phyloP scores from a whole-genome alignment of 2,888 invertebrate species.

The Rhogogaster chlorosoma region DNA sequence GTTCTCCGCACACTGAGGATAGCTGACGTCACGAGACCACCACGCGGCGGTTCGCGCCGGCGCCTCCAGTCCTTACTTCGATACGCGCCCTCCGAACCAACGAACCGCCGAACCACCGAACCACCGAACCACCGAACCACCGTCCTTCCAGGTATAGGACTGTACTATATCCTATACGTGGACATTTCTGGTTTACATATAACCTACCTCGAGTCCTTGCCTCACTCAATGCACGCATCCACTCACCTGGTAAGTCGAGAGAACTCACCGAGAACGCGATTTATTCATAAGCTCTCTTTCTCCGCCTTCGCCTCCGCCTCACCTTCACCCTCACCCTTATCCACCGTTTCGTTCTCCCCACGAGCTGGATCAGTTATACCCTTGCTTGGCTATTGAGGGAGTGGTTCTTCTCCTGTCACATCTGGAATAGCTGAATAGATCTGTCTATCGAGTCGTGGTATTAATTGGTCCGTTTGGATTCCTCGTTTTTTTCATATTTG shows the following conservation, averaged over 20 bases:
- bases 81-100: slow-evolving; percentile 59
- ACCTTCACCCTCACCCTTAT: neutral
- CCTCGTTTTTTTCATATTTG: neutral
- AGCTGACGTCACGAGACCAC: slow-evolving; percentile 76
- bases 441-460: neutral
- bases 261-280: slow-evolving; percentile 38
- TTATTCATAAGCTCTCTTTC: slow-evolving; percentile 39
- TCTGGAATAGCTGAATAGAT: neutral
- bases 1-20: slow-evolving; percentile 76
- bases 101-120: slow-evolving; percentile 42
- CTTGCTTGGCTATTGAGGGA: neutral
- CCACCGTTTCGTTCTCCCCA: neutral
- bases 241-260: slow-evolving; percentile 46
- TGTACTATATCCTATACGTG: slow-evolving; percentile 1
- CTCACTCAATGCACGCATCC: slow-evolving; percentile 43
- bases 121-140: slow-evolving; percentile 23
- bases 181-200: slow-evolving; percentile 28
- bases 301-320: no score
- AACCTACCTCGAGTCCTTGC: slow-evolving; percentile 29
- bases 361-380: slow-evolving; percentile 14
- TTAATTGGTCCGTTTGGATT: neutral
- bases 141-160: neutral
- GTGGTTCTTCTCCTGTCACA: neutral
- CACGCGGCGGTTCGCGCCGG: slow-evolving; percentile 76
- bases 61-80: slow-evolving; percentile 61